Conservation (phyloP, 1,140 invertebrate species). For the Drosophila hydei region DNA sequence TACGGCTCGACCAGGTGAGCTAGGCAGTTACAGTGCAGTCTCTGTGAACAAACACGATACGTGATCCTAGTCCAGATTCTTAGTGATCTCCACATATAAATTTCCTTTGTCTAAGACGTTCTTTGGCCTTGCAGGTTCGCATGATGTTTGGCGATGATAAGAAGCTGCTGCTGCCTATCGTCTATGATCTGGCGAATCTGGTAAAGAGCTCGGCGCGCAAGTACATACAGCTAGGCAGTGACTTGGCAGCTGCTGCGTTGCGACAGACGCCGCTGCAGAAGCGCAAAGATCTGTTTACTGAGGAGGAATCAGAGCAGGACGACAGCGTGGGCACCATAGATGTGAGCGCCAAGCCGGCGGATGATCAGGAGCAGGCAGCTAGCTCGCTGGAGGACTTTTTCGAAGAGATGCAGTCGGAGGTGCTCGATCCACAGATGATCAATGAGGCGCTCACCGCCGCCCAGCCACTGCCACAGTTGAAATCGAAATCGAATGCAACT, state of each 20-base stretch:
- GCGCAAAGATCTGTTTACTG: slow-evolving; percentile 51
- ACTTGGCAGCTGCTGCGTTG: slow-evolving; percentile 75
- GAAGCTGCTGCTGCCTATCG: slow-evolving; percentile 87
- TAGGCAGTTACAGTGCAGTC: neutral
- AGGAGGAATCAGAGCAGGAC: slow-evolving; percentile 50
- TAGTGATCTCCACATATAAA: too few relatives aligned
- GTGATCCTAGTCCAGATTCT: too few relatives aligned
- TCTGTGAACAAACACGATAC: too few relatives aligned
- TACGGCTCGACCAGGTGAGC: slow-evolving; percentile 85
- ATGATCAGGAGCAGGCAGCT: neutral
- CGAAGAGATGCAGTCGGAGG: slow-evolving; percentile 62
- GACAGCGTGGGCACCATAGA: slow-evolving; percentile 64
- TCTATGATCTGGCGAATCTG: slow-evolving; percentile 87
- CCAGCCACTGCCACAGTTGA: neutral
- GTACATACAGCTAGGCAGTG: slow-evolving; percentile 82
- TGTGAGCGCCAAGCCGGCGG: slow-evolving; percentile 17
- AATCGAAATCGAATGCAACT: neutral
- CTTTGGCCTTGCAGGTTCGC: slow-evolving; percentile 83
- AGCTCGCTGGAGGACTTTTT: slow-evolving; percentile 68
- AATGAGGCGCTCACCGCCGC: slow-evolving; percentile 60
- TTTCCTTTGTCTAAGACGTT: neutral
- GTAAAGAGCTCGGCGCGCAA: slow-evolving; percentile 84
- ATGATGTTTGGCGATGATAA: slow-evolving; percentile 86
- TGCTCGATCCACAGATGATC: slow-evolving; percentile 77
- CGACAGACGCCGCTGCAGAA: slow-evolving; percentile 34